A percentile compares a stretch with the other conserved stretches of the same genome.
Conservation (phyloP, 2,888 invertebrate species). For the Drepana falcataria region DNA sequence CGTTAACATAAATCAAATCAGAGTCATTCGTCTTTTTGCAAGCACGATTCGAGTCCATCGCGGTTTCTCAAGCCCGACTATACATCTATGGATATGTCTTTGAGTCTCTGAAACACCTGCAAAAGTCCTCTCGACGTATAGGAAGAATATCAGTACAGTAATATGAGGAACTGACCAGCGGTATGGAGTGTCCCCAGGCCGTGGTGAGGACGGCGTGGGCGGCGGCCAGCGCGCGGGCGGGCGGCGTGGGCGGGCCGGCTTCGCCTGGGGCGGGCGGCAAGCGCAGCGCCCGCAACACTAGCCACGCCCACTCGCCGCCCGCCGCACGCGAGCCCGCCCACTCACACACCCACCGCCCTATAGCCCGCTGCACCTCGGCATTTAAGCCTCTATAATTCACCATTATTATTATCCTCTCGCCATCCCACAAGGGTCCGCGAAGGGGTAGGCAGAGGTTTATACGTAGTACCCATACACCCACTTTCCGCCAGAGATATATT, state of each 20-base stretch:
- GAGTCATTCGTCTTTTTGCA: too few species aligned
- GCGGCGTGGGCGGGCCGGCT: conserved; percentile 7
- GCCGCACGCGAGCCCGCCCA: conserved; percentile 6
- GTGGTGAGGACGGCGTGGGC: conserved; percentile 49
- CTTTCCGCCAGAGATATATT: too few species aligned
- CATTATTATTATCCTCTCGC: too few species aligned
- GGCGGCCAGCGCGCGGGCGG: conserved; percentile 29
- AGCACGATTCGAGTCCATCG: too few species aligned
- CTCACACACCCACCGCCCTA: conserved; percentile 48
- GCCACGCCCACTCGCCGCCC: conserved; percentile 52
- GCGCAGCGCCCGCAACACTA: conserved; percentile 38
- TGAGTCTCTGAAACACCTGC: too few species aligned
- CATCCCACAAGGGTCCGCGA: too few species aligned
- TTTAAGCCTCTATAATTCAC: conserved; percentile 46
- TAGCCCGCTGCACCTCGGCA: conserved; percentile 42
- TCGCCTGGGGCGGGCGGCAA: conserved; percentile 36
- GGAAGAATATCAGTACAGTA: background rate
- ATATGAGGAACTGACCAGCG: conserved; percentile 44
- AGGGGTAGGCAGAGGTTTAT: too few species aligned
- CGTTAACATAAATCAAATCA: too few species aligned
- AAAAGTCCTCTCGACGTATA: too few species aligned
- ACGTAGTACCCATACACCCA: too few species aligned
- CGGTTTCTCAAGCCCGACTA: too few species aligned
- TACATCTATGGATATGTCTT: too few species aligned
- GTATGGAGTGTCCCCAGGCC: conserved; percentile 65